Percentiles rank a stretch among this genome's conserved stretches.
Evolutionary conservation across 2,888 invertebrate species (phyloP).

Genomic region (Lapara coniferarum): DNA sequence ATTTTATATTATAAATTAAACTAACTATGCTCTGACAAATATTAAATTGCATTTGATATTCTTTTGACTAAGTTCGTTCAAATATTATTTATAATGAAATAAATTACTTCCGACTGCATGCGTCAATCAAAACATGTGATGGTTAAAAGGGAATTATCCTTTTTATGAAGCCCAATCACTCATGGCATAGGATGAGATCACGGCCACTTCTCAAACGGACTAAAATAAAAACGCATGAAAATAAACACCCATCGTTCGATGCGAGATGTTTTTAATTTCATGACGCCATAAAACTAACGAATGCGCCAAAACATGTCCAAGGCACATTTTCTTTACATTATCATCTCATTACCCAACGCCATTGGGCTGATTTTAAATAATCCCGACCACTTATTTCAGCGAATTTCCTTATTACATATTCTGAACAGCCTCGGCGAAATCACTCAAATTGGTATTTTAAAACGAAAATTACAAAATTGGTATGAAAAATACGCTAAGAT

Average conservation of each 20-base stretch:
- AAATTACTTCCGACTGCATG: background rate
- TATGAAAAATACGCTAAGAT: slow-evolving; percentile 53
- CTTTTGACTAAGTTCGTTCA: too few relatives aligned
- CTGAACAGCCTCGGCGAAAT: slow-evolving; percentile 58
- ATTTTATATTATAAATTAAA: background rate
- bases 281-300: slow-evolving; percentile 24
- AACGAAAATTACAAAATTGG: slow-evolving; percentile 78
- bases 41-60: too few relatives aligned
- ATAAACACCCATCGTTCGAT: slow-evolving; percentile 2
- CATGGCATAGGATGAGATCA: background rate
- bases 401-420: slow-evolving; percentile 71
- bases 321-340: slow-evolving; percentile 58
- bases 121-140: background rate
- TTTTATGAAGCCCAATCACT: background rate
- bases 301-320: slow-evolving; percentile 41
- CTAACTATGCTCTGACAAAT: background rate
- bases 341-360: slow-evolving; percentile 65
- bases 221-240: slow-evolving; percentile 8
- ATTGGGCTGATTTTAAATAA: slow-evolving; percentile 60
- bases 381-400: slow-evolving; percentile 55
- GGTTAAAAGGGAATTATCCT: background rate
- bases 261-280: slow-evolving; percentile 15
- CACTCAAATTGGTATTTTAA: slow-evolving; percentile 75
- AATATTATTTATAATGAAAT: background rate
- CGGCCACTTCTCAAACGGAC: background rate